Evolutionary conservation across 2,113 vertebrate genomes (phyloP).

Genomic region (Paralichthys olivaceus): DNA sequence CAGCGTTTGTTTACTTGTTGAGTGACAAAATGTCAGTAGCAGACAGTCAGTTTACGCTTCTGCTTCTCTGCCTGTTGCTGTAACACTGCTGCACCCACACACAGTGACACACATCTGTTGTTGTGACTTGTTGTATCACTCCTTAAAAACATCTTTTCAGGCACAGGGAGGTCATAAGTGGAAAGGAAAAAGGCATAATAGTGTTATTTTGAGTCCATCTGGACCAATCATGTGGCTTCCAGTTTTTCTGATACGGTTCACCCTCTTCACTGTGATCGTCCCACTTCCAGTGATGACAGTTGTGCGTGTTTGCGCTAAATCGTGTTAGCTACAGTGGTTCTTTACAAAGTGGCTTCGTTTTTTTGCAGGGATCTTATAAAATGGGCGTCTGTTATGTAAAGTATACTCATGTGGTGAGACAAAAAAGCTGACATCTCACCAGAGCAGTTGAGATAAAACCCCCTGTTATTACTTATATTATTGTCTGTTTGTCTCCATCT

Average conservation of each 20-base stretch:
- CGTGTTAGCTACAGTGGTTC: conserved; percentile 4
- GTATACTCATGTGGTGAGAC: not conserved
- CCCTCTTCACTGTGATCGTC: conserved; percentile 44
- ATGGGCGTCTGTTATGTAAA: not conserved
- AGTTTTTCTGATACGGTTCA: conserved; percentile 25
- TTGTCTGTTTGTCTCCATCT: conserved; percentile 13
- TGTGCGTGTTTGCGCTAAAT: conserved; percentile 21
- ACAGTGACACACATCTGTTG: conserved; percentile 31
- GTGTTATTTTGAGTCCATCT: conserved; percentile 1
- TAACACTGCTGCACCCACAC: conserved; percentile 12
- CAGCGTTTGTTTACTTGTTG: conserved; percentile 65
- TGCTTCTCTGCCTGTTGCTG: conserved; percentile 37
- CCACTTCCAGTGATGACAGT: conserved; percentile 42
- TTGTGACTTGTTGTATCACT: conserved; percentile 41
- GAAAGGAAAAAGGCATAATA: not conserved
- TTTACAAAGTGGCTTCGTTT: conserved; percentile 13
- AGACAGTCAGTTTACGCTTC: conserved; percentile 19
- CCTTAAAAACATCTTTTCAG: not conserved
- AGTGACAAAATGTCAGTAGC: not conserved
- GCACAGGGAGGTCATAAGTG: conserved; percentile 17
- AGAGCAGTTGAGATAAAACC: not conserved
- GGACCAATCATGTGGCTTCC: conserved; percentile 12
- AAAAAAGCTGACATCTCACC: too few species aligned
- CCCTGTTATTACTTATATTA: conserved; percentile 1
- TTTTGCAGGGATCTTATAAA: conserved; percentile 7